A percentile compares a stretch with the other conserved stretches of the same genome.
phyloP scores from a whole-genome alignment of 2,888 invertebrate genomes.

The Leptinotarsa tumamoca region DNA sequence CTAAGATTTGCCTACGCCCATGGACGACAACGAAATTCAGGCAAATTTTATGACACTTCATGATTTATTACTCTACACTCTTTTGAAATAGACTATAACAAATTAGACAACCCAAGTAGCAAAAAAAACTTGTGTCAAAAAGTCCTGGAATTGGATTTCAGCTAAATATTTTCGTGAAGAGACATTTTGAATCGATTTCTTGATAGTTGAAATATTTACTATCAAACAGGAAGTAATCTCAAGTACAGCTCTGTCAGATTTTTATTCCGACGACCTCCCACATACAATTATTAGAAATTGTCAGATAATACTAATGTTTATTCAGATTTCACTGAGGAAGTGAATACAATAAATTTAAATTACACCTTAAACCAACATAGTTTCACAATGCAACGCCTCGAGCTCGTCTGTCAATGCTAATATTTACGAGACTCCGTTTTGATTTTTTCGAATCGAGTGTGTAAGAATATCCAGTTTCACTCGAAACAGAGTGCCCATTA shows the following conservation, averaged over 20 bases:
- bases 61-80: no score
- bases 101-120: no score
- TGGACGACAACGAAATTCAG: no score
- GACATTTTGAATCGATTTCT: not conserved
- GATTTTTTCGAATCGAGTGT: not conserved
- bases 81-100: no score
- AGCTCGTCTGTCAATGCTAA: constrained; percentile 16
- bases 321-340: constrained; percentile 17
- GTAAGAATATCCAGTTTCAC: constrained; percentile 15
- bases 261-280: not conserved
- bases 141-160: not conserved
- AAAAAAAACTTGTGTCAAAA: no score
- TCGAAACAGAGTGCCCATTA: not conserved
- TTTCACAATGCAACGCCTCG: constrained; percentile 25
- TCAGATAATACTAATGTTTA: not conserved
- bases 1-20: no score
- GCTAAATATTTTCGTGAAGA: not conserved
- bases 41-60: no score
- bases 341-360: constrained; percentile 13
- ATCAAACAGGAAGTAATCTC: not conserved
- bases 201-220: not conserved
- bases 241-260: not conserved
- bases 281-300: constrained; percentile 7
- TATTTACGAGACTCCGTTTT: constrained; percentile 8
- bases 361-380: constrained; percentile 18